Percentiles rank a stretch among this genome's conserved stretches.
Conservation (phyloP, 2,113 vertebrate species). For the Hemicordylus capensis region DNA sequence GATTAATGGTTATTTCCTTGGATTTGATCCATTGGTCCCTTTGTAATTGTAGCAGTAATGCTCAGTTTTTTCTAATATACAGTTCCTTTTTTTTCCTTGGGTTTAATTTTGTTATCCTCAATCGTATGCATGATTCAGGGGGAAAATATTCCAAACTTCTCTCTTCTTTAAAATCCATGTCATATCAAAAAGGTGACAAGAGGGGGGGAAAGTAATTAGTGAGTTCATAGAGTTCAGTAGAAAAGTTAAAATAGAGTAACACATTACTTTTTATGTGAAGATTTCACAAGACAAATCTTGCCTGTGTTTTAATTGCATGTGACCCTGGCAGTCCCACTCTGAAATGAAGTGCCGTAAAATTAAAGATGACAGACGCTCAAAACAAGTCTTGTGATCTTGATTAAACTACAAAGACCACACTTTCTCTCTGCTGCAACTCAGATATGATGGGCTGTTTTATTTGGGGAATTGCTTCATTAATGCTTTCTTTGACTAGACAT, state of each 20-base stretch:
- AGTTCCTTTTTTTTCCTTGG: slow-evolving; percentile 72
- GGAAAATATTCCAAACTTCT: slow-evolving; percentile 82
- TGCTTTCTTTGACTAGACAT: slow-evolving; percentile 92
- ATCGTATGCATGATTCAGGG: slow-evolving; percentile 73
- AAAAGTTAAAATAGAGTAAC: slow-evolving; percentile 90
- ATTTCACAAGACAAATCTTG: slow-evolving; percentile 89
- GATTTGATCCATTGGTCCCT: slow-evolving; percentile 77
- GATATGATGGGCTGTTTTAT: slow-evolving; percentile 90
- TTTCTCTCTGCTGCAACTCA: slow-evolving; percentile 87
- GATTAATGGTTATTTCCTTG: slow-evolving; percentile 81
- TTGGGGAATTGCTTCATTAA: slow-evolving; percentile 92
- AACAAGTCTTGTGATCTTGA: slow-evolving; percentile 90
- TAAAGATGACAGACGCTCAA: slow-evolving; percentile 89
- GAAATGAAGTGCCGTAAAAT: slow-evolving; percentile 89
- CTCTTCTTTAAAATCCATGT: slow-evolving; percentile 84
- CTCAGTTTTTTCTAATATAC: slow-evolving; percentile 79
- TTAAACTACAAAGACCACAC: slow-evolving; percentile 90
- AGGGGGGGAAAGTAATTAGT: slow-evolving; percentile 88
- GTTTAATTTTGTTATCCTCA: slow-evolving; percentile 86
- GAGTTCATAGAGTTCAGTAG: slow-evolving; percentile 86
- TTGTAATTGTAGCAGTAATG: slow-evolving; percentile 79
- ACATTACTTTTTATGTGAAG: slow-evolving; percentile 89
- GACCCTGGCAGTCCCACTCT: slow-evolving; percentile 86
- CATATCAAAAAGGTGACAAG: slow-evolving; percentile 89
- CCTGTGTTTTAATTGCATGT: slow-evolving; percentile 91